Percentiles rank a stretch among this genome's conserved stretches.
Conservation (phyloP, 2,888 invertebrate species). For the Synergus gifuensis region DNA sequence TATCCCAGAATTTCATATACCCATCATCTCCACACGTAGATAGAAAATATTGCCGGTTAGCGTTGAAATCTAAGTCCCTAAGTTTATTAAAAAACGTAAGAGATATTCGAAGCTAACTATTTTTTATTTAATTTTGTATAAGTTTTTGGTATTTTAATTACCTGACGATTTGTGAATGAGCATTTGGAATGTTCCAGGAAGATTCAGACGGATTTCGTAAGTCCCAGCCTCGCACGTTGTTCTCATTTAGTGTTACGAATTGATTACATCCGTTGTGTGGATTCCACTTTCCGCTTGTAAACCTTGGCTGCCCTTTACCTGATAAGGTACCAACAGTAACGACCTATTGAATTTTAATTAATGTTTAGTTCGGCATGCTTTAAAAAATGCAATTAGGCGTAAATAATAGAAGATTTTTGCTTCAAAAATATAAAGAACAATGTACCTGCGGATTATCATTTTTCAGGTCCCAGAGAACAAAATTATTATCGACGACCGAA, state of each 20-base stretch:
- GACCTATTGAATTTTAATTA: conserved; percentile 57
- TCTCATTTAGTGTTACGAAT: conserved; percentile 92
- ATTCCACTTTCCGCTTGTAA: conserved; percentile 95
- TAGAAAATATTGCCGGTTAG: conserved; percentile 97
- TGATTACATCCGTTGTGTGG: conserved; percentile 94
- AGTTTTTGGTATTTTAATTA: conserved; percentile 54
- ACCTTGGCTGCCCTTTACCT: conserved; percentile 87
- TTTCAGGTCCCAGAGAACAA: conserved; percentile 88
- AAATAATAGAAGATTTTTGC: neutral
- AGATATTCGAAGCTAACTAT: neutral
- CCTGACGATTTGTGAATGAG: conserved; percentile 91
- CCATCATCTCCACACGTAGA: conserved; percentile 98
- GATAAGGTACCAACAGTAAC: conserved; percentile 77
- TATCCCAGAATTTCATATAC: conserved; percentile 97
- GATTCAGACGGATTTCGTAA: conserved; percentile 86
- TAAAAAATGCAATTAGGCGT: neutral
- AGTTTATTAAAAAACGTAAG: neutral
- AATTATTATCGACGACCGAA: conserved; percentile 88
- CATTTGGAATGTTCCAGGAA: conserved; percentile 91
- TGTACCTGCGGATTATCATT: conserved; percentile 76
- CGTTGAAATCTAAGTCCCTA: conserved; percentile 96
- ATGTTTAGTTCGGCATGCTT: neutral
- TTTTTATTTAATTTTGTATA: conserved; percentile 26
- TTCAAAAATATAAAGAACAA: conserved; percentile 6
- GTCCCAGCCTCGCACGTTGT: conserved; percentile 92